A percentile compares a stretch with the other conserved stretches of the same genome.
Conservation (phyloP, 2,888 invertebrate genomes). For the Drosophila birchii region DNA sequence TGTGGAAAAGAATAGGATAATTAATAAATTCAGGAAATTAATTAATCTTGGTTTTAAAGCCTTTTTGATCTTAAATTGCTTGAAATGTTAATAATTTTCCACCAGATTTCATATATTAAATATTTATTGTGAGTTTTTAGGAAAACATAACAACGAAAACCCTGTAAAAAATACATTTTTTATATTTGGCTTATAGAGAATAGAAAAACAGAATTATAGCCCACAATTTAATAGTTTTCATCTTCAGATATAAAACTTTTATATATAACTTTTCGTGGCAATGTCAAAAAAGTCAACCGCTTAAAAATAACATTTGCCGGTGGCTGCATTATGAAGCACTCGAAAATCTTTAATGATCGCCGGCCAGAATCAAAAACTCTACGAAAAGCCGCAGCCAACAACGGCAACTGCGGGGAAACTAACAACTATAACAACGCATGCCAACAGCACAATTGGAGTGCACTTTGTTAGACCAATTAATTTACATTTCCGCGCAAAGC, state of each 20-base stretch:
- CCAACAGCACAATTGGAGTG: conserved; percentile 67
- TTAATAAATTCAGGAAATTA: neutral
- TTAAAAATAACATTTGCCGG: conserved; percentile 13
- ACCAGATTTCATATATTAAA: no score
- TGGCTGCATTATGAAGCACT: conserved; percentile 38
- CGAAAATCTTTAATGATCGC: conserved; percentile 45
- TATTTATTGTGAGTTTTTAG: neutral
- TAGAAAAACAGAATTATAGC: neutral
- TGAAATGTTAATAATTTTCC: neutral
- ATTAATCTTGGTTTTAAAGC: neutral
- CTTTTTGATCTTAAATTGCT: neutral
- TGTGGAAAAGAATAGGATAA: neutral
- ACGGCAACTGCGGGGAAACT: conserved; percentile 17
- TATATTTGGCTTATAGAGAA: no score
- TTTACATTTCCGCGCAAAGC: conserved; percentile 77
- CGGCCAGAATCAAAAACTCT: conserved; percentile 25
- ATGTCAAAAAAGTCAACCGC: conserved; percentile 55
- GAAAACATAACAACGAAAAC: no score
- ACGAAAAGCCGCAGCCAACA: conserved; percentile 15
- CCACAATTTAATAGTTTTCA: conserved; percentile 3
- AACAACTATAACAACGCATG: conserved; percentile 50
- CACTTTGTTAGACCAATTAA: conserved; percentile 80
- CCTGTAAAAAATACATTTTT: neutral
- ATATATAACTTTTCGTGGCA: conserved; percentile 48
- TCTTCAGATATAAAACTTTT: conserved; percentile 24